Evolutionary conservation across 2,888 invertebrate species (phyloP).

Genomic region (Epinotia demarniana): DNA sequence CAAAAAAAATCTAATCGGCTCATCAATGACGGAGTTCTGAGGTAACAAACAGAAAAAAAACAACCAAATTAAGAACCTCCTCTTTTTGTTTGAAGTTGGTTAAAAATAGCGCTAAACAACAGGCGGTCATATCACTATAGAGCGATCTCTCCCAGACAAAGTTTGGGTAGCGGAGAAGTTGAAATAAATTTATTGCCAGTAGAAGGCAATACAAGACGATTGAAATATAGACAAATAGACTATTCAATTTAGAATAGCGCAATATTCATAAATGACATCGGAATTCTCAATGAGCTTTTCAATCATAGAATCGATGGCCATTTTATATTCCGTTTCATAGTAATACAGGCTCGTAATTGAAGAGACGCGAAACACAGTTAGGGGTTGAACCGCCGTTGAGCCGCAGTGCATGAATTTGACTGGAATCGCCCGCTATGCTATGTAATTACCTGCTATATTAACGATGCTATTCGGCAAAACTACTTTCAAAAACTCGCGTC

Average conservation of each 20-base stretch:
- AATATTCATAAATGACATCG: neutral
- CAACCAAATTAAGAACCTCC: too few relatives aligned
- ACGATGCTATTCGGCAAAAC: slow-evolving; percentile 11
- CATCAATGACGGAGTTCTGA: too few relatives aligned
- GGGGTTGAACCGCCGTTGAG: neutral
- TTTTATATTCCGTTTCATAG: slow-evolving; percentile 17
- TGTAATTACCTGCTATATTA: slow-evolving; percentile 36
- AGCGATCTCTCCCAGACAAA: too few relatives aligned
- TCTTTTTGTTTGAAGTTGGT: too few relatives aligned
- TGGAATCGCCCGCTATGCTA: slow-evolving; percentile 5
- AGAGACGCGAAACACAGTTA: slow-evolving; percentile 13
- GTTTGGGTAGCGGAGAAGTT: too few relatives aligned
- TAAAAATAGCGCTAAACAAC: too few relatives aligned
- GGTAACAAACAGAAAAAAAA: too few relatives aligned
- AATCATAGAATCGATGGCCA: slow-evolving; percentile 23
- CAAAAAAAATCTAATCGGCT: too few relatives aligned
- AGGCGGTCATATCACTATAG: too few relatives aligned
- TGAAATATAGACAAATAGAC: too few relatives aligned
- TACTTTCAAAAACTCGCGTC: neutral
- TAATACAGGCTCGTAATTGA: slow-evolving; percentile 13
- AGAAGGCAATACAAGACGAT: too few relatives aligned
- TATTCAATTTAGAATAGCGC: neutral
- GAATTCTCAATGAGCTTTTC: slow-evolving; percentile 8
- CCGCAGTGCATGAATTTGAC: slow-evolving; percentile 30
- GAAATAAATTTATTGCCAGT: too few relatives aligned